phyloP scores from a whole-genome alignment of 1,140 invertebrate genomes.

The Zaprionus gabonicus region DNA sequence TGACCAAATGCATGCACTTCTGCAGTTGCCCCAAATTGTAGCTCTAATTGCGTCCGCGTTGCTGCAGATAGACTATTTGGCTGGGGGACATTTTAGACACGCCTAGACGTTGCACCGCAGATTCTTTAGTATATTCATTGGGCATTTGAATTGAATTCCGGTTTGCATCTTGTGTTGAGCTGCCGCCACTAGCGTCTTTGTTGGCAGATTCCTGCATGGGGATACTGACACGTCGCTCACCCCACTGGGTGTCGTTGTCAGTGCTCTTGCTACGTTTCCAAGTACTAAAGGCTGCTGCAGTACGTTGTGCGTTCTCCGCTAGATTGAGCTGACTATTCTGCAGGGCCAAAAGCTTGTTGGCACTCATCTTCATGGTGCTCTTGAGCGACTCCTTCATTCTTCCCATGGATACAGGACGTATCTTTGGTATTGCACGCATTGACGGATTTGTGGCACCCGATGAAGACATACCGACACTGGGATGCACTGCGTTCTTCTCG shows the following conservation, averaged over 20 bases:
- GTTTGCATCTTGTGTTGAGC: not conserved
- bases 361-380: not conserved
- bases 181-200: not conserved
- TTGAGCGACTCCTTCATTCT: not conserved
- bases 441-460: not conserved
- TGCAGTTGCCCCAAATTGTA: not conserved
- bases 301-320: not conserved
- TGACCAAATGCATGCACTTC: not conserved
- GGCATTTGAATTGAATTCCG: slow-evolving; percentile 34
- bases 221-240: not conserved
- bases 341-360: not conserved
- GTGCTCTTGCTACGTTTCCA: not conserved
- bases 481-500: slow-evolving; percentile 19
- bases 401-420: not conserved
- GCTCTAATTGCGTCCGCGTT: slow-evolving; percentile 1
- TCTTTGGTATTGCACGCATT: not conserved
- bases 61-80: slow-evolving; percentile 4
- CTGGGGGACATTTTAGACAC: not conserved
- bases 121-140: slow-evolving; percentile 32
- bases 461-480: not conserved
- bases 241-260: not conserved
- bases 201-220: not conserved
- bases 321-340: not conserved
- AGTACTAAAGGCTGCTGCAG: not conserved
- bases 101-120: slow-evolving; percentile 51